Base-by-base conservation (phyloP, 2,888 invertebrate genomes). In the Octonoba sinensis region DNA sequence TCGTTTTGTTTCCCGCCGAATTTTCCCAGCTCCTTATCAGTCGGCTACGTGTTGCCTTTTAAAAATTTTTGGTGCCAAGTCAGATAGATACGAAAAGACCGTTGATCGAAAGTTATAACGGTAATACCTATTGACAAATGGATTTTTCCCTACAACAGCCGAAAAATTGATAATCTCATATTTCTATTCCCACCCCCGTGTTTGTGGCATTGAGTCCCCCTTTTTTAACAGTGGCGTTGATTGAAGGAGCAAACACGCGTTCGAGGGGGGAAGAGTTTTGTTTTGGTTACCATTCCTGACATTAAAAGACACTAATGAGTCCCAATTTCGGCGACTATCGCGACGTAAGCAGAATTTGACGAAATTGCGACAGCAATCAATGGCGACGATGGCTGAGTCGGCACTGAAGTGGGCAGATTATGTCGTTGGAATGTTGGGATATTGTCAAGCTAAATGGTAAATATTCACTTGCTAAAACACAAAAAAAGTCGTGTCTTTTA, bases 111-210 rank as follows among this genome's bases (percentile, higher is more conserved):
- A 70, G 76, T 76, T 76, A 76, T 76, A 76, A 76, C 67, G 69
- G 64, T 76, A 76, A 76, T 76, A 76, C 76, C 76, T 76, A 76
- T 76, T 76, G 76, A 76, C 76, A 76, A 76, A 76, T 76, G 76
- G 76, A 76, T 76, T 76, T 76, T 76, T 36, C 36, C 69, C 67
- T 60, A 76, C 76, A 76, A 69, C 76, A 76, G 62, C 62, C 54
- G 36, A 56, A 70, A 70, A 76, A 76, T 76, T 76, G 62, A 76
- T 76, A 76, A 76, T 76, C 76, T 76, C 49, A 44, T 44, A 24
- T 66, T 73, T 49, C 59, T 22, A 44, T 51, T 18, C 13, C 54
- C 18, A 18, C 20, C 20, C n/a, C 20, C 20, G 18, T 54, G 20
- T 15, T 11, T 54, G 54, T 54, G 54, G 22, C n/a, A 66, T 49